A percentile compares a stretch with the other conserved stretches of the same genome.
Conservation (phyloP, 2,113 vertebrate species). For the Crotalus tigris region DNA sequence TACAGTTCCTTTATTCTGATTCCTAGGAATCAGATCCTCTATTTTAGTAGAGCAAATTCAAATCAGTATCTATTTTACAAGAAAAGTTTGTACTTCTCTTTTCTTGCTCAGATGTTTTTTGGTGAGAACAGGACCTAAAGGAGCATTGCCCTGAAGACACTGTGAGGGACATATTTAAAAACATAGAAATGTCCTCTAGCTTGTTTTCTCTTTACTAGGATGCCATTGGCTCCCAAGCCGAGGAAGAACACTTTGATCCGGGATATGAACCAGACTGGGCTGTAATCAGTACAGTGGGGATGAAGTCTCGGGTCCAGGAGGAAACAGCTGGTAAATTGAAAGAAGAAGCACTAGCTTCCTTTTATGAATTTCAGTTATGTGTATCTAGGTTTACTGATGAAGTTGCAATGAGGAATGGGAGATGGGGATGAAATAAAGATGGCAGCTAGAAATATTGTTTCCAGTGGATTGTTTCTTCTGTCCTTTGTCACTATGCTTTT, state of each 20-base stretch:
- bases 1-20: neutral
- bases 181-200: neutral
- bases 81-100: neutral
- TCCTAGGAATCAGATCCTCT: neutral
- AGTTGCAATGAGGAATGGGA: neutral
- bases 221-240: slow-evolving; percentile 65
- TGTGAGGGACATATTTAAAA: neutral
- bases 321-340: slow-evolving; percentile 57
- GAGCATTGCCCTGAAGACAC: neutral
- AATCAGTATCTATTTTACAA: neutral
- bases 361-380: neutral
- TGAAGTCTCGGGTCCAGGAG: slow-evolving; percentile 46
- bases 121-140: neutral
- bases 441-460: neutral
- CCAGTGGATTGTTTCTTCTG: neutral
- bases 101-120: neutral
- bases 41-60: neutral
- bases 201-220: slow-evolving; percentile 65
- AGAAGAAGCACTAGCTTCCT: neutral
- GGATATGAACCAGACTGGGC: slow-evolving; percentile 94
- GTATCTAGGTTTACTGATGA: neutral
- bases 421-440: neutral
- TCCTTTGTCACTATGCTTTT: neutral
- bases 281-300: slow-evolving; percentile 84
- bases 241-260: slow-evolving; percentile 84